These are phyloP conservation scores for Melozone crissalis DNA, from an alignment of 2,113 vertebrate species.

Conservation along the genomic window DNA sequence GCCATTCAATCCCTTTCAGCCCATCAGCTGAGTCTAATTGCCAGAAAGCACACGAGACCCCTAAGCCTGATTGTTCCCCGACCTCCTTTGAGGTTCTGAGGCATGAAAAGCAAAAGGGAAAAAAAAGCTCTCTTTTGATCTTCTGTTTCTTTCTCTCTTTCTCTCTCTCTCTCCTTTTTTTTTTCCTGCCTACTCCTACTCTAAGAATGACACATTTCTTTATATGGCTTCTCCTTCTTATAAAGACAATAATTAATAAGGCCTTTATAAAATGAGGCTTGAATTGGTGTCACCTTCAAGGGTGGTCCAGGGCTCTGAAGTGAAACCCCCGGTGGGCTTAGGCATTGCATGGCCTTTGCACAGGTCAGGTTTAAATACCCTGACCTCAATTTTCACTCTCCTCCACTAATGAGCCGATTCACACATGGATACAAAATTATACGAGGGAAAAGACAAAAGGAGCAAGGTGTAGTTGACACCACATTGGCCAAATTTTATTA, in stretches of 20 bases:
- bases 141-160: slow-evolving; percentile 93
- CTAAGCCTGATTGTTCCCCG: slow-evolving; percentile 95
- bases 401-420: slow-evolving; percentile 95
- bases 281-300: slow-evolving; percentile 92
- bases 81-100: slow-evolving; percentile 99
- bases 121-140: slow-evolving; percentile 82
- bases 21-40: slow-evolving; percentile 99
- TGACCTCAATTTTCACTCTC: slow-evolving; percentile 97
- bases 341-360: slow-evolving; percentile 88
- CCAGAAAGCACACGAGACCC: slow-evolving; percentile 98
- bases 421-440: slow-evolving; percentile 83
- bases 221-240: slow-evolving; percentile 91
- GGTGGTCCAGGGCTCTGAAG: slow-evolving; percentile 90
- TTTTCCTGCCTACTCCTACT: slow-evolving; percentile 84
- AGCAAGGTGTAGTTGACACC: slow-evolving; percentile 79
- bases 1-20: slow-evolving; percentile 98
- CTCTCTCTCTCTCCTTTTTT: slow-evolving; percentile 67
- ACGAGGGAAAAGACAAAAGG: slow-evolving; percentile 75
- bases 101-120: slow-evolving; percentile 94
- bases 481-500: slow-evolving; percentile 75
- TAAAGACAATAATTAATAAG: slow-evolving; percentile 99
- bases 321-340: slow-evolving; percentile 89
- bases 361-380: slow-evolving; percentile 96
- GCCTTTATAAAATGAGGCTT: slow-evolving; percentile 96
- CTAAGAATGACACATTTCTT: slow-evolving; percentile 94